Evolutionary conservation across 2,888 invertebrate genomes (phyloP), one percentile per base, ranked within the genome.

Genomic region (Trachelus stipa): DNA sequence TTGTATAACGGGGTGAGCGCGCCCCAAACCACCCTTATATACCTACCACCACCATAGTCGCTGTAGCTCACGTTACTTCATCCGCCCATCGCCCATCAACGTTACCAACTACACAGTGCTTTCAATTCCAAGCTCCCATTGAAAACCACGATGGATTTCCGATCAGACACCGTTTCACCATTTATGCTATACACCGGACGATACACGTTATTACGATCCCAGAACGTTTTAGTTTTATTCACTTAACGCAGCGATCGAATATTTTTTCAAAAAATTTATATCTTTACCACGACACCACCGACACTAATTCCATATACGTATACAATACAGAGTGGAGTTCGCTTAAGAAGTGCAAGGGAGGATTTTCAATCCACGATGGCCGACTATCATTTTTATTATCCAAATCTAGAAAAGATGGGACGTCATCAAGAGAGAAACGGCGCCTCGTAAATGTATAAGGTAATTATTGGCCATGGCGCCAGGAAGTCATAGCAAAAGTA

Each of bases 361-460:
- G 9, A 9, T 23, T 56, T 9, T 56, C 23, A 23, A 23, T 56
- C 2, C 23, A 2, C 23, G 56, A 56, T 56, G 9, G 23, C 56
- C 4, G 9, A 56, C 6, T 56, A 56, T 56, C 56, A 56, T 23
- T 56, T 56, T 56, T 56, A 56, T 56, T 56, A 56, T 56, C 23
- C 6, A 56, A 23, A 56, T 56, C 56, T 23, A 56, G 56, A 23
- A 56, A 23, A 86, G 84, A 82, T 79, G 79, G 79, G 77, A 76
- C 80, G 79, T 79, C 83, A 83, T 86, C 87, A 86, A 86, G 87
- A 85, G 86, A 83, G 85, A 86, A 87, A 86, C 84, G 86, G 81
- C 82, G 79, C 82, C 76, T 40, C 83, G 86, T 87, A 86, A 88
- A 87, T 84, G 87, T 85, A 85, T 87, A 87, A 87, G 87, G 88